phyloP scores from a whole-genome alignment of 2,113 vertebrate genomes.

The Sorex araneus region DNA sequence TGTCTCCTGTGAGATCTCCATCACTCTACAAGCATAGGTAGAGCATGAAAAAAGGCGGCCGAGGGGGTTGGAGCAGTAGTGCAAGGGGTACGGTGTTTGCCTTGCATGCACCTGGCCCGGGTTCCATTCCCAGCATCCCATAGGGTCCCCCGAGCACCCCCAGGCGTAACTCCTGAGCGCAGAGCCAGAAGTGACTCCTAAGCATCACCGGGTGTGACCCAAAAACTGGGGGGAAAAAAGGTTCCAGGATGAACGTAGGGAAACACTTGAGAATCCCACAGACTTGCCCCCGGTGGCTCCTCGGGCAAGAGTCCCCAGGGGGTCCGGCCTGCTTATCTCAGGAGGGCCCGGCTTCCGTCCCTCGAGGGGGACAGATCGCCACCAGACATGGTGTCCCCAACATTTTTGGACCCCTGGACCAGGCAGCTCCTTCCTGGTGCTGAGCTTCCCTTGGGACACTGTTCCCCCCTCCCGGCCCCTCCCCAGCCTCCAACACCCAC shows the following conservation, averaged over 20 bases:
- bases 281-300: neutral
- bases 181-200: too few species aligned
- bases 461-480: neutral
- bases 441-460: neutral
- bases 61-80: too few species aligned
- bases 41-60: too few species aligned
- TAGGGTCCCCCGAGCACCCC: too few species aligned
- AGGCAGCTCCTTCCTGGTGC: neutral
- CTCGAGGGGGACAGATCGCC: neutral
- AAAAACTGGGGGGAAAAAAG: neutral
- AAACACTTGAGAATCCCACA: neutral
- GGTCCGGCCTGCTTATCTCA: neutral
- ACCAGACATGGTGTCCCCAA: neutral
- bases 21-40: neutral
- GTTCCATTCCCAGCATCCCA: too few species aligned
- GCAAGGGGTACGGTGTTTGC: too few species aligned
- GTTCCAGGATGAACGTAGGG: neutral
- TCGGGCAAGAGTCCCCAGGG: neutral
- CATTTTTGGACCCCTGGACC: neutral
- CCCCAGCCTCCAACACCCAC: accelerated
- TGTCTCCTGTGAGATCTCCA: neutral
- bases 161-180: too few species aligned
- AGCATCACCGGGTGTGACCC: too few species aligned
- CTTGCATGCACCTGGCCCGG: too few species aligned
- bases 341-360: neutral